Percentiles rank a stretch among this genome's conserved stretches.
Conservation (phyloP, 2,113 vertebrate species). For the Stomatorhinus ivindoensis region DNA sequence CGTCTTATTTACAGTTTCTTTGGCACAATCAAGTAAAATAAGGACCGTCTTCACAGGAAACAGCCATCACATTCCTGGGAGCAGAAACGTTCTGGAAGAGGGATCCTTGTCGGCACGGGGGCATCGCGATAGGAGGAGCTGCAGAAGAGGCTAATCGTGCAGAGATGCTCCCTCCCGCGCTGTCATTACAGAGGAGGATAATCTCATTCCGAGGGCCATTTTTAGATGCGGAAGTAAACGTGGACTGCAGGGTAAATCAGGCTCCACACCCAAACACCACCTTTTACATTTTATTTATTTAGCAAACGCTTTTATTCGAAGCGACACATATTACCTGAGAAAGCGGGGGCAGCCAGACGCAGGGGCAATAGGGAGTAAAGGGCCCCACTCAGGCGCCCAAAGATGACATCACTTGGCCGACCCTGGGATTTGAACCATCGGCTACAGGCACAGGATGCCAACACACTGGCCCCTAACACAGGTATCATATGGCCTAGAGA, state of each 20-base stretch:
- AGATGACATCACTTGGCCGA: background rate
- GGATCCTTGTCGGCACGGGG: background rate
- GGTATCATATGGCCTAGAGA: background rate
- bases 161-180: background rate
- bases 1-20: background rate
- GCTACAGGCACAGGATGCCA: background rate
- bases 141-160: background rate
- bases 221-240: background rate
- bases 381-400: background rate
- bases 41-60: background rate
- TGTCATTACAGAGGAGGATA: background rate
- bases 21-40: background rate
- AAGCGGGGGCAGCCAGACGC: background rate
- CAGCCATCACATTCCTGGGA: background rate
- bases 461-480: background rate
- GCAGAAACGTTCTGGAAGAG: background rate
- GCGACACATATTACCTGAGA: background rate
- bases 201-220: background rate
- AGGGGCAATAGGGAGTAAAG: background rate
- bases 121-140: no score
- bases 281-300: background rate
- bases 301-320: background rate
- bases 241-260: background rate
- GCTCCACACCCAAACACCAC: background rate
- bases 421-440: background rate